A percentile compares a stretch with the other conserved stretches of the same genome.
Evolutionary conservation across 2,888 invertebrate species (phyloP).

Genomic region (Acrobeloides nanus): DNA sequence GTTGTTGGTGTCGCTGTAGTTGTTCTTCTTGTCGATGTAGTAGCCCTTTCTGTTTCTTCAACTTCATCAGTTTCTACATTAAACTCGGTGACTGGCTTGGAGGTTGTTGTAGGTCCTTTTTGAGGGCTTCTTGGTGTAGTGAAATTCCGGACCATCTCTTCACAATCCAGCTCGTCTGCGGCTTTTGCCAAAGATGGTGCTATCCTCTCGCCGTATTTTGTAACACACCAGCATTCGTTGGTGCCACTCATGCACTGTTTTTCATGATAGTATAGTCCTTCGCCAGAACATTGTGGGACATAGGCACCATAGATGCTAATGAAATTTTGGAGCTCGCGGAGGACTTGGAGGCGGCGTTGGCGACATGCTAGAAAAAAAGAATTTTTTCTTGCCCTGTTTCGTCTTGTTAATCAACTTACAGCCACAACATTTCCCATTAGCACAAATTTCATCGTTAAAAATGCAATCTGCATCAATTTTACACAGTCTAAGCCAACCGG

Average conservation of each 20-base stretch:
- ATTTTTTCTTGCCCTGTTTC: neutral
- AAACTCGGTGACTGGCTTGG: too few relatives aligned
- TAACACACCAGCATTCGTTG: neutral
- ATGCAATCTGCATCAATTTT: neutral
- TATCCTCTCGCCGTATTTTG: neutral
- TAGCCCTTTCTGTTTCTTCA: too few relatives aligned
- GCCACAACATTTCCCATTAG: neutral
- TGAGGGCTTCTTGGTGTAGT: too few relatives aligned
- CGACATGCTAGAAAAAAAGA: neutral
- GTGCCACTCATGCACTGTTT: conserved; percentile 1
- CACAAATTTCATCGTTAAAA: neutral
- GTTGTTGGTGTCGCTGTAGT: too few relatives aligned
- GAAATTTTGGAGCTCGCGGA: neutral
- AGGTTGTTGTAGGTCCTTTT: too few relatives aligned
- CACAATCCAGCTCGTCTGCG: too few relatives aligned
- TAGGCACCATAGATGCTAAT: neutral
- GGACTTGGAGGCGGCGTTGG: neutral
- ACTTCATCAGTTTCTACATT: too few relatives aligned
- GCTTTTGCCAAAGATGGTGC: too few relatives aligned
- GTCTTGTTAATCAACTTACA: neutral
- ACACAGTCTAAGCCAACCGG: neutral
- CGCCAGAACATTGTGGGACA: neutral
- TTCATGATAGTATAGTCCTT: neutral
- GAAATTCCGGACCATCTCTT: too few relatives aligned
- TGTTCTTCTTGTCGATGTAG: too few relatives aligned